phyloP scores from a whole-genome alignment of 2,113 vertebrate genomes.

The Cottus gobio region DNA sequence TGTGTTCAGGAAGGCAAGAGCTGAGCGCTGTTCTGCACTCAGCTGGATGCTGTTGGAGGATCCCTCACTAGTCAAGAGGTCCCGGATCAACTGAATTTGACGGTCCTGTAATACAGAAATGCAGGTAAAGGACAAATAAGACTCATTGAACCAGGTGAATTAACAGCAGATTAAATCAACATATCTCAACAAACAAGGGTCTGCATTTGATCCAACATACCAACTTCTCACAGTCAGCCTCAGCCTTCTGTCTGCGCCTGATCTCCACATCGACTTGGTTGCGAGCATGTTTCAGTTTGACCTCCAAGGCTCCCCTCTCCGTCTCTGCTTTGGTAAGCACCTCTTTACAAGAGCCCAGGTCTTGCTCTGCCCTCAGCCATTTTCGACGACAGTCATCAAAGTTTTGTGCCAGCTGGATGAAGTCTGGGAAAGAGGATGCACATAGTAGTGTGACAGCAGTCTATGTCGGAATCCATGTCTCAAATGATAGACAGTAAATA shows the following conservation, averaged over 20 bases:
- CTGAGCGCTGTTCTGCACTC: conserved; percentile 95
- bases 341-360: conserved; percentile 89
- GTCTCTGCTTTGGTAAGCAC: conserved; percentile 91
- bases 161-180: background rate
- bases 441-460: background rate
- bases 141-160: background rate
- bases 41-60: conserved; percentile 94
- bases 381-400: conserved; percentile 91
- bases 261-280: conserved; percentile 99
- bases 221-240: conserved; percentile 93
- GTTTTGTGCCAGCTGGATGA: conserved; percentile 92
- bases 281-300: conserved; percentile 97
- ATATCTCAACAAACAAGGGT: background rate
- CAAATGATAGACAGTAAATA: background rate
- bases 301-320: conserved; percentile 90
- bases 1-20: conserved; percentile 91
- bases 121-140: background rate
- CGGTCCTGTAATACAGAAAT: conserved; percentile 84
- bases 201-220: conserved; percentile 77
- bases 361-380: conserved; percentile 86
- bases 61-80: conserved; percentile 93
- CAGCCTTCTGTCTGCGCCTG: conserved; percentile 92
- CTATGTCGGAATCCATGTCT: background rate
- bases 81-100: conserved; percentile 95
- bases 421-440: conserved; percentile 80